Evolutionary conservation across 2,888 invertebrate species (phyloP).

Genomic region (Temnothorax ravouxi): DNA sequence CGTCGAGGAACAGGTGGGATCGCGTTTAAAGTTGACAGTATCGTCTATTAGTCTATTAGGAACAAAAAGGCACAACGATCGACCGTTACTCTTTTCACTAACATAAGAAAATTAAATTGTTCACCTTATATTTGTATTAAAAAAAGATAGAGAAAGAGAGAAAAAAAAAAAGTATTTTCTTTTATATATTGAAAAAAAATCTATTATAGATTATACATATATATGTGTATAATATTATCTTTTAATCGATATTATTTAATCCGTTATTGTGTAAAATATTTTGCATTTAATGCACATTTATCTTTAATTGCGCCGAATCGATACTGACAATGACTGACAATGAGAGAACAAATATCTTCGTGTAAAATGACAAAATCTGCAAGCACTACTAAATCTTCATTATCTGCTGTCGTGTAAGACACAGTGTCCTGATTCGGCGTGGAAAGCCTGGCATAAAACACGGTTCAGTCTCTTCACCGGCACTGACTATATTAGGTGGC

Average conservation of each 20-base stretch:
- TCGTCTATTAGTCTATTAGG: background rate
- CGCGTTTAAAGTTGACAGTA: constrained; percentile 7
- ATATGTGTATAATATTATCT: background rate
- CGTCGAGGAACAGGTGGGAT: background rate
- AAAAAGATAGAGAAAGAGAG: background rate
- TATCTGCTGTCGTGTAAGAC: constrained; percentile 30
- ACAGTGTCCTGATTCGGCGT: constrained; percentile 38
- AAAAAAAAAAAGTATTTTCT: background rate
- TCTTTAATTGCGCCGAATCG: background rate
- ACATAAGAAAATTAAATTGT: background rate
- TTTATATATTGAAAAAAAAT: background rate
- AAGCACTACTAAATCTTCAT: constrained; percentile 12
- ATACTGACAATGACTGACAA: background rate
- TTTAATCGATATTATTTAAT: background rate
- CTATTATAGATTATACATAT: background rate
- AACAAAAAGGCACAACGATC: background rate
- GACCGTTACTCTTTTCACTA: background rate
- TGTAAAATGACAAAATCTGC: constrained; percentile 16
- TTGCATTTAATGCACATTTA: background rate
- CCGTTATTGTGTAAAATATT: background rate
- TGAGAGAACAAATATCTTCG: background rate
- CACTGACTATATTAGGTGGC: constrained; percentile 22
- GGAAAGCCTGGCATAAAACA: constrained; percentile 61
- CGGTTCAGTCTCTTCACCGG: constrained; percentile 26
- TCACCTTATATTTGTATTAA: background rate